A percentile compares a stretch with the other conserved stretches of the same genome.
Evolutionary conservation across 2,113 vertebrate genomes (phyloP).

Genomic region (Asarcornis scutulata): DNA sequence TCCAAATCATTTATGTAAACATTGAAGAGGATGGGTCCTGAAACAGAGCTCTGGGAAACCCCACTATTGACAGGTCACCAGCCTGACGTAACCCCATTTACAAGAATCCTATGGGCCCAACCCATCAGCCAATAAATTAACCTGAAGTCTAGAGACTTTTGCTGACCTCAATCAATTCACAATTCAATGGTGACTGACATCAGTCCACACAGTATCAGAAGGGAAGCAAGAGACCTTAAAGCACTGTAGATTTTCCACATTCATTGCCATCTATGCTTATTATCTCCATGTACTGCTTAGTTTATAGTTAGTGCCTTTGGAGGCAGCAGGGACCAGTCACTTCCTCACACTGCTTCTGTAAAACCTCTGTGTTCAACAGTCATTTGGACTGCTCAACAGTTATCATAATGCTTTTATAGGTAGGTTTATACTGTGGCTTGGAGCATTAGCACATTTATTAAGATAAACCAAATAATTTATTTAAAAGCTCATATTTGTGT

Average conservation of each 20-base stretch:
- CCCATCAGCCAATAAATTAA: no score
- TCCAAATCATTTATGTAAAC: no score
- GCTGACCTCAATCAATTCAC: background rate
- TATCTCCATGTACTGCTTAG: fast-evolving
- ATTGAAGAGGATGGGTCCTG: no score
- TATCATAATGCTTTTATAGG: background rate
- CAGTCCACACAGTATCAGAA: background rate
- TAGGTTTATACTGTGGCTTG: background rate
- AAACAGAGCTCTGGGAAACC: no score
- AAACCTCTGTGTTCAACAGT: background rate
- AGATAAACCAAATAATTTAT: background rate
- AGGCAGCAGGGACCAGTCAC: background rate
- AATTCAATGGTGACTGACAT: background rate
- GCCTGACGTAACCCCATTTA: no score
- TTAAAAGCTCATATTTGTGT: background rate
- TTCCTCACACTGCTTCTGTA: background rate
- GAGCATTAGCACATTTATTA: background rate
- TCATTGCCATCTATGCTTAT: background rate
- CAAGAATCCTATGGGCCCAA: no score
- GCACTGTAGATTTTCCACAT: fast-evolving
- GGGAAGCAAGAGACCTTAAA: background rate
- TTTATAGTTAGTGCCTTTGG: background rate
- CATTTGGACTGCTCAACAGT: background rate
- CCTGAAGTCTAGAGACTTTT: background rate
- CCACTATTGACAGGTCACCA: no score